Conservation (phyloP, 2,797 vertebrate genomes). For the Arctocebus calabarensis region DNA sequence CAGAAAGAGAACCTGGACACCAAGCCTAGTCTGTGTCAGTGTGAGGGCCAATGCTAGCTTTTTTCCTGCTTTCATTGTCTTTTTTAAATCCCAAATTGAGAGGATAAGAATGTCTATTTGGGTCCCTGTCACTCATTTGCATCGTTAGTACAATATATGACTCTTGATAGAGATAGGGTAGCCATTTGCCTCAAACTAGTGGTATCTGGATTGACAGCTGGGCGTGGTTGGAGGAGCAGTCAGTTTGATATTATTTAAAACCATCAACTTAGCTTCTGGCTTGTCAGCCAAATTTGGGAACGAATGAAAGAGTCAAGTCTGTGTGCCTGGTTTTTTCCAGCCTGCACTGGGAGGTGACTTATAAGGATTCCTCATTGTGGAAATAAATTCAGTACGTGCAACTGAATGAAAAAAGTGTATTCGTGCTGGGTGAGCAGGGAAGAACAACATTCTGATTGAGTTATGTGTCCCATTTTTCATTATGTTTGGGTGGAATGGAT, state of each 20-base stretch:
- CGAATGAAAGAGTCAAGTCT: neutral
- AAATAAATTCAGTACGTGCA: neutral
- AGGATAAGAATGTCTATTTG: neutral
- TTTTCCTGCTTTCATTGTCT: neutral
- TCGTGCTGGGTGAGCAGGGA: neutral
- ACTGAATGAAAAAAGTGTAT: neutral
- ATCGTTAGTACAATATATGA: neutral
- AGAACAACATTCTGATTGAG: constrained; percentile 21
- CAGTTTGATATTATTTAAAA: constrained; percentile 29
- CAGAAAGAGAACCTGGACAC: neutral
- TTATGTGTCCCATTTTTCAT: constrained; percentile 52
- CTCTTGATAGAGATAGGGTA: neutral
- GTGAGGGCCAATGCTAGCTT: neutral
- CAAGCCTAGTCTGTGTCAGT: neutral
- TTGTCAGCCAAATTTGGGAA: constrained; percentile 26
- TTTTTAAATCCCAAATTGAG: neutral
- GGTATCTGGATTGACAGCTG: neutral
- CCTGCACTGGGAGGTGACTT: neutral
- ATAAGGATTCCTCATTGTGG: neutral
- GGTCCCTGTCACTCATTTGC: neutral
- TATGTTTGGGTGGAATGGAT: constrained; percentile 22
- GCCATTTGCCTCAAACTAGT: neutral
- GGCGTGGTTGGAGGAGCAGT: neutral
- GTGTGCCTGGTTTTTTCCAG: neutral
- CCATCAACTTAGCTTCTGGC: neutral